Percentiles rank a stretch among this genome's conserved stretches.
These are phyloP conservation scores for Poeciliopsis presidionis DNA, from an alignment of 2,797 vertebrate genomes.

Conservation along the genomic window DNA sequence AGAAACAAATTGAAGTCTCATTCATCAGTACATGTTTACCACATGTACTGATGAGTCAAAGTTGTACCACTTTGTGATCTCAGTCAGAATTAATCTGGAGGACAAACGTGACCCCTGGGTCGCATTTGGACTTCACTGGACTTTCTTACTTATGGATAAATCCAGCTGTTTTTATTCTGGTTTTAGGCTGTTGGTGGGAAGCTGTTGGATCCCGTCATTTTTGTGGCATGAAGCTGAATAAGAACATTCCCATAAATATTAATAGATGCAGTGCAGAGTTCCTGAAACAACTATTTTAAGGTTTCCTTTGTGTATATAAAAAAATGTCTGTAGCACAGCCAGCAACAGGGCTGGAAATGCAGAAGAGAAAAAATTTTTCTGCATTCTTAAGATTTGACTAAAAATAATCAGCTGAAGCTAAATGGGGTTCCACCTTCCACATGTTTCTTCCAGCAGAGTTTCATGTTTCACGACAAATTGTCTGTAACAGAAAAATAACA, in stretches of 20 bases:
- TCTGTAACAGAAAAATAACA: background rate
- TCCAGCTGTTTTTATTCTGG: background rate
- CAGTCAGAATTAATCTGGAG: background rate
- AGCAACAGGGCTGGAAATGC: background rate
- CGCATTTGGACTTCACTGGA: background rate
- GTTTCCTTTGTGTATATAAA: background rate
- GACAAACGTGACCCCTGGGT: background rate
- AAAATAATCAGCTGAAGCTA: background rate
- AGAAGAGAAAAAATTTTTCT: background rate
- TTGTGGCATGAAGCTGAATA: background rate
- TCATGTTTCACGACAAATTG: background rate
- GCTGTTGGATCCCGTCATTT: background rate
- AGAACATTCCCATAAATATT: slow-evolving; percentile 20
- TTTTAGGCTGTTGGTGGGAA: background rate
- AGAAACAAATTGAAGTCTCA: background rate
- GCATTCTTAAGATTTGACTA: background rate
- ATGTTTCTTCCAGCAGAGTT: background rate
- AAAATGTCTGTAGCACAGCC: no score
- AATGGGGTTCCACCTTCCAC: background rate
- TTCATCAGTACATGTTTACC: background rate
- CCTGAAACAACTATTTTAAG: slow-evolving; percentile 16
- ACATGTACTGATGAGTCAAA: background rate
- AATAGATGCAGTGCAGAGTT: slow-evolving; percentile 7
- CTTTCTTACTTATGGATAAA: background rate
- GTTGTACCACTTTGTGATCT: background rate